Conservation (phyloP, 2,888 invertebrate genomes). For the Panzeria rudis region DNA sequence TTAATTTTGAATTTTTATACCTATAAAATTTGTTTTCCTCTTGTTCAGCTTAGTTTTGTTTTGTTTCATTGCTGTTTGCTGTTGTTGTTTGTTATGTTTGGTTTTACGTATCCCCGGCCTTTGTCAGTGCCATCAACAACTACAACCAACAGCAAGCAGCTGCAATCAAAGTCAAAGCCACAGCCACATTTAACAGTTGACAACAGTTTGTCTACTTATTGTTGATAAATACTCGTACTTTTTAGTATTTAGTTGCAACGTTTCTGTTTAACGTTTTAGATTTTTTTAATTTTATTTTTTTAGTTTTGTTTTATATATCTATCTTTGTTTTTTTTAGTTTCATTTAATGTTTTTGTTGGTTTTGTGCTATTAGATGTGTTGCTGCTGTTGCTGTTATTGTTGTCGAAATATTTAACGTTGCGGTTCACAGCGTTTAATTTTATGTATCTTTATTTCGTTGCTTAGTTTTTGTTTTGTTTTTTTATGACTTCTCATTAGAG, state of each 20-base stretch:
- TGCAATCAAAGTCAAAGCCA: constrained; percentile 69
- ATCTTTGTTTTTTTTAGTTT: constrained; percentile 37
- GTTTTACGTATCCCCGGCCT: constrained; percentile 61
- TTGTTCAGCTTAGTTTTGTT: constrained; percentile 47
- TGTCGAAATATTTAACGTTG: constrained; percentile 69
- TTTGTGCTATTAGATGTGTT: constrained; percentile 56
- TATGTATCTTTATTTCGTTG: constrained; percentile 65
- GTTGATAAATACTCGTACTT: constrained; percentile 41
- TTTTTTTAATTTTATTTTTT: constrained; percentile 13
- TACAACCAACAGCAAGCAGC: constrained; percentile 60
- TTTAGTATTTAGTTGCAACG: constrained; percentile 41
- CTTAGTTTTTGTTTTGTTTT: not conserved
- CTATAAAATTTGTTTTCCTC: constrained; percentile 3
- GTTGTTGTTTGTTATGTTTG: constrained; percentile 54
- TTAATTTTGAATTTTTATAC: constrained; percentile 67
- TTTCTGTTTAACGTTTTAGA: constrained; percentile 36
- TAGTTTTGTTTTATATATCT: constrained; percentile 40
- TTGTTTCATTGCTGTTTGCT: constrained; percentile 31
- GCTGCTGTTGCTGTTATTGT: constrained; percentile 55
- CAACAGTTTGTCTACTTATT: constrained; percentile 70
- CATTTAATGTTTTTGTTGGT: constrained; percentile 35
- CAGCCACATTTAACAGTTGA: constrained; percentile 70
- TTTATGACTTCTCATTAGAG: constrained; percentile 59
- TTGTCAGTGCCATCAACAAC: constrained; percentile 72
- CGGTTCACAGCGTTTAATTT: constrained; percentile 71